These are phyloP conservation scores for Leptobrachium ailaonicum DNA, from an alignment of 2,113 vertebrate genomes.

Conservation along the genomic window DNA sequence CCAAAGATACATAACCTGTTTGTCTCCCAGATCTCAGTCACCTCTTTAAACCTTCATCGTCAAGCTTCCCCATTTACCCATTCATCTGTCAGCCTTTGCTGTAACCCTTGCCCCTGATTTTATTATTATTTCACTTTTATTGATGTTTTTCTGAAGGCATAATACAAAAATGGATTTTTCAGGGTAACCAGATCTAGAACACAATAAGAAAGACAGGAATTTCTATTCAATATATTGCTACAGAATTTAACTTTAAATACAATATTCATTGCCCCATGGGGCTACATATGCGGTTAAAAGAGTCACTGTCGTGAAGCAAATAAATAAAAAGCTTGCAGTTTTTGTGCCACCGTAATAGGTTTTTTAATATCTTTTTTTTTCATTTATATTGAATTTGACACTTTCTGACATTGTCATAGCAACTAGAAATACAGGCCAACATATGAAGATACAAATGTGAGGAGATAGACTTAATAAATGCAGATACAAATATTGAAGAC, in stretches of 20 bases:
- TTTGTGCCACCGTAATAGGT: slow-evolving; percentile 24
- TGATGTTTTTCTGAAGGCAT: no score
- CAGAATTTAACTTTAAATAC: slow-evolving; percentile 2
- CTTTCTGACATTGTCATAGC: slow-evolving; percentile 38
- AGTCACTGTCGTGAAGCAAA: slow-evolving; percentile 16
- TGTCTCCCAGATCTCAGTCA: no score
- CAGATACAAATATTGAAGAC: slow-evolving; percentile 1
- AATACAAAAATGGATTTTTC: no score
- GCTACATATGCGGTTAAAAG: background rate
- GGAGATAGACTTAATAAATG: slow-evolving; percentile 14
- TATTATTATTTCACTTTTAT: no score
- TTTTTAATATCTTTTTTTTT: slow-evolving; percentile 13
- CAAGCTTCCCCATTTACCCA: no score
- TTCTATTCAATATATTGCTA: background rate
- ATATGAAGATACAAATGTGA: slow-evolving; percentile 24
- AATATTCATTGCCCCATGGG: background rate
- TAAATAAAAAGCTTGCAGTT: slow-evolving; percentile 30
- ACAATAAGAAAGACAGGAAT: background rate
- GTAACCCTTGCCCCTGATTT: no score
- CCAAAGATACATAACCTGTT: no score
- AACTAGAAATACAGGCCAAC: slow-evolving; percentile 14
- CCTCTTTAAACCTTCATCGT: no score
- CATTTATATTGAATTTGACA: slow-evolving; percentile 31
- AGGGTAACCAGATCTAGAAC: background rate
- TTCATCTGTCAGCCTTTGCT: no score